Evolutionary conservation across 2,888 invertebrate species (phyloP), one percentile per base, ranked within the genome.

Genomic region (Limulus polyphemus): DNA sequence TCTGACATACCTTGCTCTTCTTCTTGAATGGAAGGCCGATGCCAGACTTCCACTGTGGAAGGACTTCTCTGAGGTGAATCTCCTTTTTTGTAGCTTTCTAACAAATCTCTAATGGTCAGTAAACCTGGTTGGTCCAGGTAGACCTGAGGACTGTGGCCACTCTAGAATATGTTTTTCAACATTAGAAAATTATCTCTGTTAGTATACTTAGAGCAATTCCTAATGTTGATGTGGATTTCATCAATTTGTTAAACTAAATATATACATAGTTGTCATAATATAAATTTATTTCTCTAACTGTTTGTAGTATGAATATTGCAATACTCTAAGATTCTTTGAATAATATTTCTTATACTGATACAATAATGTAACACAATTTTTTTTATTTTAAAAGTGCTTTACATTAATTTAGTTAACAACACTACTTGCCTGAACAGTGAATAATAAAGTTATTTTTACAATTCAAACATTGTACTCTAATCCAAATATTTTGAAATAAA

Each of bases 61-160:
- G 61, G 61, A 5, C 62, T 63, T 7, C 62, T 64, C n/a, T 61
- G 51, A 13, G 59, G 47, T 11, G 56, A 52, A 13, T 59, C 59
- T 2, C 52, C 57, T 17, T 48, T 56, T 60, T 61, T 57, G 58
- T 69, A 69, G 7, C 69, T 68, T 14, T 68, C 67, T 7, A 68
- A 59, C 13, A 70, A 61, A 52, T 70, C 67, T 10, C 69, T 59
- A 55, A 69, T 68, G 10, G 66, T 68, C 14, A 70, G 58, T 12
- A 60, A 66, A 50, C 67, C 70, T 1, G 69, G 61, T 55, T 69
- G 67, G 11, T 66, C 64, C 50, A 71, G 67, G 75, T 92, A 91
- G 75, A 86, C 87, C 11, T 83, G 83, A 1, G 91, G 84, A 2
- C 87, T 84, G 11, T 62, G 61, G 11, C 64, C 59, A 12, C 55